phyloP scores from a whole-genome alignment of 2,888 invertebrate genomes.

The Lagria hirta region DNA sequence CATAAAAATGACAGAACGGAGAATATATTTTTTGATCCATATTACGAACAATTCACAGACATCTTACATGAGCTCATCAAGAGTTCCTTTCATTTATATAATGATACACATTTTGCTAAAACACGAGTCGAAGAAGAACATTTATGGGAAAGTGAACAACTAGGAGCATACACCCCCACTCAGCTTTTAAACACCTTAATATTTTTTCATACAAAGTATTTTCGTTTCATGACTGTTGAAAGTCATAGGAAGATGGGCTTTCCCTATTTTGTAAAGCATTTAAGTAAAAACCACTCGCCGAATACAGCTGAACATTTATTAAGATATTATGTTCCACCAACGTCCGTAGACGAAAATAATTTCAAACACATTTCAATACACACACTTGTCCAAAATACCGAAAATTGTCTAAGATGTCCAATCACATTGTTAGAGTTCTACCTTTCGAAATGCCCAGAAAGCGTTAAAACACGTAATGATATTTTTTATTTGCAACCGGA shows the following conservation, averaged over 20 bases:
- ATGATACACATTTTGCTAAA: not conserved
- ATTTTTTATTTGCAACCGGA: too few relatives aligned
- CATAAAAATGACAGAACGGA: not conserved
- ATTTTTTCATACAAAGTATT: not conserved
- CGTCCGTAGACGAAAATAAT: too few relatives aligned
- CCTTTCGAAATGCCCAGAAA: too few relatives aligned
- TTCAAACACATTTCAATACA: too few relatives aligned
- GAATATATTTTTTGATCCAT: conserved; percentile 1
- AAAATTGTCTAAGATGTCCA: too few relatives aligned
- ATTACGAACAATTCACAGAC: not conserved
- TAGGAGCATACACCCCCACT: not conserved
- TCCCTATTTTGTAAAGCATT: conserved; percentile 6
- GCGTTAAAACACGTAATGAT: too few relatives aligned
- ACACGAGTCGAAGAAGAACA: not conserved
- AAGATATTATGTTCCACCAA: too few relatives aligned
- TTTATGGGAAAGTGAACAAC: conserved; percentile 5
- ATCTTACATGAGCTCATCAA: not conserved
- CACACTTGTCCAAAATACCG: too few relatives aligned
- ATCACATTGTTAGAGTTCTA: too few relatives aligned
- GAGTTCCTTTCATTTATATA: not conserved
- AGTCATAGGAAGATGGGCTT: conserved; percentile 1
- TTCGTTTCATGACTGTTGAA: not conserved
- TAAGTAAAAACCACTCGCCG: too few relatives aligned
- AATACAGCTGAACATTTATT: too few relatives aligned
- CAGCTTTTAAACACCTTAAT: not conserved